phyloP scores from a whole-genome alignment of 2,888 invertebrate species.

The Fragum whitleyi region DNA sequence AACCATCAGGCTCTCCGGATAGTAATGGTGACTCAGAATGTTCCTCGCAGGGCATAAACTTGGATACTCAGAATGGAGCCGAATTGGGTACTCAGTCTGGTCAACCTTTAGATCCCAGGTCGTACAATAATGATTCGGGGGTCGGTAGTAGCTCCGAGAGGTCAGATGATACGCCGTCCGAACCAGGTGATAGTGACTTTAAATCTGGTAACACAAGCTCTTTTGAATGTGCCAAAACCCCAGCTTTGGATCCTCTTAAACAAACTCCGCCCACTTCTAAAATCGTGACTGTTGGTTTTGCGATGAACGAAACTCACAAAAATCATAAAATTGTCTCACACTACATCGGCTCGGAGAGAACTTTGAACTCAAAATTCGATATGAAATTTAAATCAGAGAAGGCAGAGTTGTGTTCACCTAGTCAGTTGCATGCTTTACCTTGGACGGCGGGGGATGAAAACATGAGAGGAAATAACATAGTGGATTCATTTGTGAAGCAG shows the following conservation, averaged over 20 bases:
- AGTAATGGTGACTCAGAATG: slow-evolving; percentile 76
- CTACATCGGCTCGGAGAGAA: slow-evolving; percentile 32
- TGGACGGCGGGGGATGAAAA: slow-evolving; percentile 41
- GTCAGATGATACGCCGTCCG: slow-evolving; percentile 80
- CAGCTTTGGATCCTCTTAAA: slow-evolving; percentile 49
- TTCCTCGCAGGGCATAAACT: slow-evolving; percentile 75
- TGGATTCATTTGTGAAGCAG: slow-evolving; percentile 36
- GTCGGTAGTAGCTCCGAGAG: slow-evolving; percentile 81
- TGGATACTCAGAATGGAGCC: slow-evolving; percentile 69
- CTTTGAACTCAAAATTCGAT: slow-evolving; percentile 51
- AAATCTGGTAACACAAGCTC: slow-evolving; percentile 64
- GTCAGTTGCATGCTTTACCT: slow-evolving; percentile 47
- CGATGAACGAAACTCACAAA: slow-evolving; percentile 59
- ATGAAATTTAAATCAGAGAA: slow-evolving; percentile 54
- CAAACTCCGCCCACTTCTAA: slow-evolving; percentile 62
- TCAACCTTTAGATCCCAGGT: slow-evolving; percentile 71
- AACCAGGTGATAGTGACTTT: slow-evolving; percentile 78
- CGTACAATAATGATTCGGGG: slow-evolving; percentile 81
- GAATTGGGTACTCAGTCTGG: slow-evolving; percentile 69
- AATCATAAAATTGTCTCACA: slow-evolving; percentile 62
- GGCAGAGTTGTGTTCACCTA: slow-evolving; percentile 58
- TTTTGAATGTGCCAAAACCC: slow-evolving; percentile 66
- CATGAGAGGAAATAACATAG: slow-evolving; percentile 42
- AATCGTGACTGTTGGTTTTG: slow-evolving; percentile 75
- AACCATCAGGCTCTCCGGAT: slow-evolving; percentile 62